A percentile compares a stretch with the other conserved stretches of the same genome.
Conservation (phyloP, 2,888 invertebrate species). For the Drosophila pseudotalamancana region DNA sequence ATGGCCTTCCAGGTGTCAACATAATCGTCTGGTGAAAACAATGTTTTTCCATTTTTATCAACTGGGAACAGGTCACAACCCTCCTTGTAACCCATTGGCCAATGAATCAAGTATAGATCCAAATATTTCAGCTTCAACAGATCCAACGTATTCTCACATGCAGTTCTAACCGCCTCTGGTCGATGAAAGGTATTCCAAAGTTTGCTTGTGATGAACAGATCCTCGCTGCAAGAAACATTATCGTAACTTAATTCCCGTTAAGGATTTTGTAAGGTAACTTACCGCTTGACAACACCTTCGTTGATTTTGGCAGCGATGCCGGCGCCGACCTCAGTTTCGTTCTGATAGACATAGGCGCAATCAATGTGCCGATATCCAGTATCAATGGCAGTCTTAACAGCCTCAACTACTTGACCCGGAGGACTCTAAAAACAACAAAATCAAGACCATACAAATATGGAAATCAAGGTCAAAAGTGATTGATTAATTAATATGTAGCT, state of each 20-base stretch:
- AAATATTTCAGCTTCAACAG: slow-evolving; percentile 91
- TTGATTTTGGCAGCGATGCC: slow-evolving; percentile 87
- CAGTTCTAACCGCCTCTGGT: slow-evolving; percentile 89
- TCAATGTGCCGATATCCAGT: slow-evolving; percentile 93
- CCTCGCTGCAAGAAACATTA: slow-evolving; percentile 83
- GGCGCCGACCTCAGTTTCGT: slow-evolving; percentile 90
- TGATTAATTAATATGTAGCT: background rate
- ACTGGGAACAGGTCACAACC: slow-evolving; percentile 87
- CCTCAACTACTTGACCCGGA: slow-evolving; percentile 88
- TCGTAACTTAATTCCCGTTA: no score
- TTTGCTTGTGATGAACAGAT: slow-evolving; percentile 91
- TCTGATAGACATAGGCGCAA: slow-evolving; percentile 89
- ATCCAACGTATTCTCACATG: slow-evolving; percentile 87
- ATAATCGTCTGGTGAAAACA: slow-evolving; percentile 88
- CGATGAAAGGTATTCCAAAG: slow-evolving; percentile 95
- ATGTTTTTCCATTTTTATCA: slow-evolving; percentile 86
- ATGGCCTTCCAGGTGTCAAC: slow-evolving; percentile 90
- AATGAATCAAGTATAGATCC: slow-evolving; percentile 95
- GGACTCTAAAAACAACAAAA: slow-evolving; percentile 84
- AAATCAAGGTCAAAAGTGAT: background rate
- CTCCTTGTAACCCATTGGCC: slow-evolving; percentile 94
- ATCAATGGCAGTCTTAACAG: slow-evolving; percentile 90
- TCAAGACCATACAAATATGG: background rate
- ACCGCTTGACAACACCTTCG: slow-evolving; percentile 89
- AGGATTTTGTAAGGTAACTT: background rate